phyloP scores from a whole-genome alignment of 2,797 vertebrate species.

The Chanos chanos region DNA sequence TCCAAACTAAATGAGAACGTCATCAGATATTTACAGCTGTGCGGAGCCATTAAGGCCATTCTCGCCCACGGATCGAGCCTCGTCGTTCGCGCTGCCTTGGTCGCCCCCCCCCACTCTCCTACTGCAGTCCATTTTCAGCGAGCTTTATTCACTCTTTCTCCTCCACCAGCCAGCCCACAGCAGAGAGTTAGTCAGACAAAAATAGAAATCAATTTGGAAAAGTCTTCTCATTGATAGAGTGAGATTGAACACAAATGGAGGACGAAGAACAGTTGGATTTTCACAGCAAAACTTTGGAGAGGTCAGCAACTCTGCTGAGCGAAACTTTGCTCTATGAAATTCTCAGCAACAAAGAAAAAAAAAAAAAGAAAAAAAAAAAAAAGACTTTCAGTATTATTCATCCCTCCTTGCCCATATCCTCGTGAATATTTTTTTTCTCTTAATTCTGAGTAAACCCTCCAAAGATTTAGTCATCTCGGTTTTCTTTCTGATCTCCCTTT shows the following conservation, averaged over 20 bases:
- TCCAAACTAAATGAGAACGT: constrained; percentile 40
- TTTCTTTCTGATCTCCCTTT: too few species aligned
- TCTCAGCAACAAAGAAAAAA: too few species aligned
- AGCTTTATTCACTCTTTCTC: not conserved
- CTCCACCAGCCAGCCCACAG: not conserved
- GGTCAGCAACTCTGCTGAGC: not conserved
- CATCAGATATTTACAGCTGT: constrained; percentile 45
- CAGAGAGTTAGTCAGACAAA: not conserved
- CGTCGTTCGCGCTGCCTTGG: not conserved
- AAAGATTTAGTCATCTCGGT: too few species aligned
- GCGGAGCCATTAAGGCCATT: constrained; percentile 6
- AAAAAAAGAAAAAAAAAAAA: too few species aligned
- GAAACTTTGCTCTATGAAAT: too few species aligned
- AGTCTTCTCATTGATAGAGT: not conserved
- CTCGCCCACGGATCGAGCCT: not conserved
- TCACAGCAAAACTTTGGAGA: too few species aligned
- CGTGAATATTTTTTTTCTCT: too few species aligned
- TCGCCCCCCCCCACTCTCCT: not conserved
- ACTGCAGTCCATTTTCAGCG: not conserved
- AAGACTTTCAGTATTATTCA: too few species aligned
- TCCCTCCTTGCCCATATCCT: too few species aligned
- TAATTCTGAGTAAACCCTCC: too few species aligned
- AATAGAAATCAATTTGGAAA: not conserved
- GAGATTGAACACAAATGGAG: not conserved
- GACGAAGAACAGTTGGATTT: not conserved